Evolutionary conservation across 2,113 vertebrate genomes (phyloP).

Genomic region (Tamias sibiricus): DNA sequence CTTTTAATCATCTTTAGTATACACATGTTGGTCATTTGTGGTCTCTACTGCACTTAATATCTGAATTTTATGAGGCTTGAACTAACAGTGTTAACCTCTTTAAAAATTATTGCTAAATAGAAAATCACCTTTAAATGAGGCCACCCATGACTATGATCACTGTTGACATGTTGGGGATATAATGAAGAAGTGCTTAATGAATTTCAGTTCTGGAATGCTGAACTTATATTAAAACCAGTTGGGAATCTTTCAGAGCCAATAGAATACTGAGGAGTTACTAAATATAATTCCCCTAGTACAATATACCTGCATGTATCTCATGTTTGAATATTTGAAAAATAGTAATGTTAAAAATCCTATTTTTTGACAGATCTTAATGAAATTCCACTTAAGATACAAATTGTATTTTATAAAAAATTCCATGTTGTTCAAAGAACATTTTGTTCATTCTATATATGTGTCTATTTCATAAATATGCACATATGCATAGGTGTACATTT

Average conservation of each 20-base stretch:
- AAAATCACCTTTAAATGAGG: neutral
- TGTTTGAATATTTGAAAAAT: neutral
- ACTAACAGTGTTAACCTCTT: neutral
- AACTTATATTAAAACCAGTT: neutral
- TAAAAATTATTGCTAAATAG: neutral
- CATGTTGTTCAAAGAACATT: neutral
- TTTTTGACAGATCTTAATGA: neutral
- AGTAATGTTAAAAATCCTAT: neutral
- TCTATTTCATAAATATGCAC: neutral
- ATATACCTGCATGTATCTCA: neutral
- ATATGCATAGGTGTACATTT: neutral
- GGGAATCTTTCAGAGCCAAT: neutral
- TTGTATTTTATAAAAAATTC: neutral
- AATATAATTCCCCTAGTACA: neutral
- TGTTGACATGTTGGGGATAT: neutral
- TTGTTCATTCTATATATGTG: neutral
- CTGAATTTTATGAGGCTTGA: constrained; percentile 10
- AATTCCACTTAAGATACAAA: neutral
- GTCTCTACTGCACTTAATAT: neutral
- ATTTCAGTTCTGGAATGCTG: neutral
- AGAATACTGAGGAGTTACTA: neutral
- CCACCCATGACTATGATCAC: neutral
- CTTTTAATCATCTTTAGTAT: neutral
- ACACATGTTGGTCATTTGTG: neutral
- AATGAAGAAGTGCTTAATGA: neutral